phyloP scores from a whole-genome alignment of 1,140 invertebrate species.

The Ceratoteleas bidentatus region DNA sequence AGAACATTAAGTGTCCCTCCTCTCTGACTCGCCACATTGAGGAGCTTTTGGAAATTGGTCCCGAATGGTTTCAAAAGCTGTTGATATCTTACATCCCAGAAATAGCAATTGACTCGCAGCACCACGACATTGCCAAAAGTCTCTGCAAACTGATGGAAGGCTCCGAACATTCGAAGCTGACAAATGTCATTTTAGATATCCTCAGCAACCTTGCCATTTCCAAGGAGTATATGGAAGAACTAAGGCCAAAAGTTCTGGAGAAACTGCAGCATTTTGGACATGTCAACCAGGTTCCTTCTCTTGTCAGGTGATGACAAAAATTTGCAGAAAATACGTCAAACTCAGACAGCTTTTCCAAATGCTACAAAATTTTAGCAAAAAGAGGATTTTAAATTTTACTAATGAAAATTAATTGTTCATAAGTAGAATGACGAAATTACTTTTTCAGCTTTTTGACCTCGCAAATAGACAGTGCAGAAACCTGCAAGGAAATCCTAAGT shows the following conservation, averaged over 20 bases:
- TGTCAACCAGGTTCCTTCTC: conserved; percentile 68
- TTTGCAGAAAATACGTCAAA: too few species aligned
- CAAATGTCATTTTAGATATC: conserved; percentile 72
- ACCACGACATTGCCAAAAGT: conserved; percentile 73
- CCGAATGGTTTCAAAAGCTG: conserved; percentile 76
- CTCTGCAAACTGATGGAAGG: conserved; percentile 73
- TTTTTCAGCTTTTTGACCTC: conserved; percentile 73
- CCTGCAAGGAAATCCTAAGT: conserved; percentile 71
- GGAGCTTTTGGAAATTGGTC: conserved; percentile 74
- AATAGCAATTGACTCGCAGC: conserved; percentile 75
- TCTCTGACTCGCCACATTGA: conserved; percentile 69
- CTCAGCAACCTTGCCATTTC: conserved; percentile 74
- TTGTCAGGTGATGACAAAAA: conserved; percentile 73
- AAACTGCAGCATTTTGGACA: conserved; percentile 67
- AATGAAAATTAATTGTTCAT: too few species aligned
- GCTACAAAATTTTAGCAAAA: too few species aligned
- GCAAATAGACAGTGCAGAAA: conserved; percentile 59
- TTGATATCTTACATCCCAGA: conserved; percentile 75
- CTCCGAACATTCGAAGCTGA: conserved; percentile 67
- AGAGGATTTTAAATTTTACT: too few species aligned
- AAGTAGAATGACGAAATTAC: too few species aligned
- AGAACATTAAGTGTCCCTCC: conserved; percentile 69
- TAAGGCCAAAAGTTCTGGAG: conserved; percentile 70
- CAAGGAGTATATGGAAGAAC: conserved; percentile 73
- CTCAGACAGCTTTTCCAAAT: too few species aligned